phyloP scores from a whole-genome alignment of 1,140 invertebrate species.

The Drosophila pseudoananassae region DNA sequence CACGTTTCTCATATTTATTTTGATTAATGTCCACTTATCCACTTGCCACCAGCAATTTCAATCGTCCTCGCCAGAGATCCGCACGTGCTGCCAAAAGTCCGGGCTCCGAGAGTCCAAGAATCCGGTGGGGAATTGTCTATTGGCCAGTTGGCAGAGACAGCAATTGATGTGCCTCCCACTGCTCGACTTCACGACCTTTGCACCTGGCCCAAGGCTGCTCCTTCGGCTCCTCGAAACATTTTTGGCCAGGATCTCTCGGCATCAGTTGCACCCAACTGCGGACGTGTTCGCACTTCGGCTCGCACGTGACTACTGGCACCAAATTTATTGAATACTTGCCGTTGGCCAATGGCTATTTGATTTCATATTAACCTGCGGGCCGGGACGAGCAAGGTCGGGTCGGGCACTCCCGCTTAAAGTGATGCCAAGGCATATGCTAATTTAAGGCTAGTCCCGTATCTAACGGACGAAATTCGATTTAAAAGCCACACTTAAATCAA shows the following conservation, averaged over 20 bases:
- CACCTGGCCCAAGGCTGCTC: conserved; percentile 58
- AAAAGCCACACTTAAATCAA: background rate
- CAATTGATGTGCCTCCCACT: conserved; percentile 76
- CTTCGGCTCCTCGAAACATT: background rate
- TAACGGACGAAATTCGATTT: conserved; percentile 15
- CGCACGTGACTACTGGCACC: conserved; percentile 73
- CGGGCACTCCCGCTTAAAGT: conserved; percentile 4
- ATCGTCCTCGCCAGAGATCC: conserved; percentile 49
- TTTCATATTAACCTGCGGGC: conserved; percentile 68
- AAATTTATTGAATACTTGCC: conserved; percentile 82
- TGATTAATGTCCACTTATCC: conserved; percentile 82
- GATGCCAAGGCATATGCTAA: conserved; percentile 46
- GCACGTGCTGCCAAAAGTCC: conserved; percentile 34
- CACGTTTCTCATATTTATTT: conserved; percentile 82
- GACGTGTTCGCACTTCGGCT: conserved; percentile 76
- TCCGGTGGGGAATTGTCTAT: conserved; percentile 60
- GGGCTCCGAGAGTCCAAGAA: background rate
- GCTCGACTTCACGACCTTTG: conserved; percentile 62
- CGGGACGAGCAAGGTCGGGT: no score
- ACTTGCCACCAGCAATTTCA: conserved; percentile 80
- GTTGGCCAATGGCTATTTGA: conserved; percentile 82
- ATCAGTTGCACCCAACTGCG: conserved; percentile 70
- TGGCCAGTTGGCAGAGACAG: conserved; percentile 69
- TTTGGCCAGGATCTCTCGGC: conserved; percentile 23
- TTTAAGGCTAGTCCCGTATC: conserved; percentile 23